Evolutionary conservation across 2,113 vertebrate genomes (phyloP).

Genomic region (Ciconia boyciana): DNA sequence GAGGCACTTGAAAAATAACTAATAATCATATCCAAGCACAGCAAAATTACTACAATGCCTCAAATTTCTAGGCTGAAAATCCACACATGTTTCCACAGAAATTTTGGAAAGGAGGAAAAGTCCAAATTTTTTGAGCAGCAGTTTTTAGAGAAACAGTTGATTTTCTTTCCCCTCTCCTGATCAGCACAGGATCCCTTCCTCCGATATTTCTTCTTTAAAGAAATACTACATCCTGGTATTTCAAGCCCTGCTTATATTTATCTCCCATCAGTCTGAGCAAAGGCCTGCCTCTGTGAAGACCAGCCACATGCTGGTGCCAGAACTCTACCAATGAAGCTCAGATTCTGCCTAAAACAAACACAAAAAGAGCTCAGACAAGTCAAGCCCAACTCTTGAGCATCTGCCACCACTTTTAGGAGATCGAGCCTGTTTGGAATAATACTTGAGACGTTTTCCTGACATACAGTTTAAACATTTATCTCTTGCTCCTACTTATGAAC

Average conservation of each 20-base stretch:
- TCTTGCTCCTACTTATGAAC: background rate
- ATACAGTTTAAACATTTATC: background rate
- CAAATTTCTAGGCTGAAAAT: background rate
- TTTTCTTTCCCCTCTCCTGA: background rate
- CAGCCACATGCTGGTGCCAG: background rate
- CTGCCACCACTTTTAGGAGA: background rate
- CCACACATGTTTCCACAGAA: background rate
- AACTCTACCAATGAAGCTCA: rapidly evolving
- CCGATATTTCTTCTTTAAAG: background rate
- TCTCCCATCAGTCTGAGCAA: background rate
- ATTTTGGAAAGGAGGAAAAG: background rate
- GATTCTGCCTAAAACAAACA: background rate
- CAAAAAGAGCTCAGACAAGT: background rate
- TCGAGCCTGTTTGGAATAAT: background rate
- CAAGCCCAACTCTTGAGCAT: background rate
- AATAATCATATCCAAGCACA: background rate
- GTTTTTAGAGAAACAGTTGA: background rate
- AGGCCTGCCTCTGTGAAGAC: background rate
- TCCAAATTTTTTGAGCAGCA: background rate
- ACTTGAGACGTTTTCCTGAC: background rate
- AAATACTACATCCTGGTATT: background rate
- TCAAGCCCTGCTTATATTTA: background rate
- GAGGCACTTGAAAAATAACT: background rate
- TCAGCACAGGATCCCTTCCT: background rate
- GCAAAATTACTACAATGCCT: background rate